phyloP scores from a whole-genome alignment of 2,797 vertebrate genomes.

The Pteronotus mesoamericanus region DNA sequence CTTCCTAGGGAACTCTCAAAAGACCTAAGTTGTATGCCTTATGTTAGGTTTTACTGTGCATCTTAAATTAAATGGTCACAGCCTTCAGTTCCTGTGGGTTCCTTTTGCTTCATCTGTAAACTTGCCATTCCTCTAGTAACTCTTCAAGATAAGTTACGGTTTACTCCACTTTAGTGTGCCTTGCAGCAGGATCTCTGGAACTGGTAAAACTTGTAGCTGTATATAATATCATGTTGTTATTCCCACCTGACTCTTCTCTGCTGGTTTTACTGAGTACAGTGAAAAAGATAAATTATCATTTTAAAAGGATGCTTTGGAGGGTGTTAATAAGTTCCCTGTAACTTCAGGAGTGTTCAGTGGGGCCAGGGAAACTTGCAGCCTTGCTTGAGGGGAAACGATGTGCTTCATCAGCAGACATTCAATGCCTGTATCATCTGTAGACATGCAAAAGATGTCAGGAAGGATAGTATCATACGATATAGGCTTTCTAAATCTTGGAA shows the following conservation, averaged over 20 bases:
- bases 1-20: conserved; percentile 57
- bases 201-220: conserved; percentile 14
- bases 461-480: background rate
- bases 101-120: conserved; percentile 57
- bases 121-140: conserved; percentile 65
- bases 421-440: background rate
- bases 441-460: background rate
- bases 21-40: conserved; percentile 42
- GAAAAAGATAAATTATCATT: conserved; percentile 75
- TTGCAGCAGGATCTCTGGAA: conserved; percentile 62
- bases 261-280: conserved; percentile 64
- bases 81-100: conserved; percentile 32
- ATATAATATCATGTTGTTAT: background rate
- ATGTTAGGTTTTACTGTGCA: background rate
- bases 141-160: conserved; percentile 63
- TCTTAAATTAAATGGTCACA: conserved; percentile 60
- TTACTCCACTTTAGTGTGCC: background rate
- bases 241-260: conserved; percentile 57
- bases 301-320: conserved; percentile 58
- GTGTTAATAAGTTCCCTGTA: conserved; percentile 61
- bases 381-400: background rate
- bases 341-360: conserved; percentile 39
- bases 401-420: background rate
- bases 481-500: conserved; percentile 24
- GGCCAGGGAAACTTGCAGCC: background rate